phyloP scores from a whole-genome alignment of 2,113 vertebrate species.

The Corythaeola cristata region DNA sequence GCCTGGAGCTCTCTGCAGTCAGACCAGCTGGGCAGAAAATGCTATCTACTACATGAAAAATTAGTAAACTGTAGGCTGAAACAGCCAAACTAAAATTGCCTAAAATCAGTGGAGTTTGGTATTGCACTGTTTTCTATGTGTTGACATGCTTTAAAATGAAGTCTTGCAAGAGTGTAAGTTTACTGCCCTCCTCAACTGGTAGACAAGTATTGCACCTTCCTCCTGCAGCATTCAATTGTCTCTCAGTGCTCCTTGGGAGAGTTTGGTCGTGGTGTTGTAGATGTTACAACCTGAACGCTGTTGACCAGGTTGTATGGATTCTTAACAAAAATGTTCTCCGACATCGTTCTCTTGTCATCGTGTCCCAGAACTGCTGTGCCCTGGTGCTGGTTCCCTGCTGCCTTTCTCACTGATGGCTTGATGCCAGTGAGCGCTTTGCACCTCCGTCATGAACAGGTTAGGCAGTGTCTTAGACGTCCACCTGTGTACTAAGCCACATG shows the following conservation, averaged over 20 bases:
- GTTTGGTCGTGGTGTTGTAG: neutral
- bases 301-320: neutral
- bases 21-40: neutral
- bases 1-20: neutral
- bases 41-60: neutral
- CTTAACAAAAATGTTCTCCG: neutral
- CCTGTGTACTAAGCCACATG: neutral
- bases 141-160: neutral
- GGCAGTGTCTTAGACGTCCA: neutral
- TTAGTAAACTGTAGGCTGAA: neutral
- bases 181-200: neutral
- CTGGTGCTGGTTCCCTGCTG: neutral
- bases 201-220: neutral
- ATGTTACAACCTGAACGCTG: neutral
- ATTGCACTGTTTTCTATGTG: neutral
- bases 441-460: neutral
- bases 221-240: neutral
- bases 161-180: neutral
- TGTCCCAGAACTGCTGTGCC: neutral
- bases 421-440: neutral
- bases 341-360: rapidly evolving
- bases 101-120: neutral
- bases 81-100: neutral
- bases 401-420: neutral
- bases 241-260: neutral